These are phyloP conservation scores for Sebastes nivosus DNA, from an alignment of 2,797 vertebrate species.

Conservation along the genomic window DNA sequence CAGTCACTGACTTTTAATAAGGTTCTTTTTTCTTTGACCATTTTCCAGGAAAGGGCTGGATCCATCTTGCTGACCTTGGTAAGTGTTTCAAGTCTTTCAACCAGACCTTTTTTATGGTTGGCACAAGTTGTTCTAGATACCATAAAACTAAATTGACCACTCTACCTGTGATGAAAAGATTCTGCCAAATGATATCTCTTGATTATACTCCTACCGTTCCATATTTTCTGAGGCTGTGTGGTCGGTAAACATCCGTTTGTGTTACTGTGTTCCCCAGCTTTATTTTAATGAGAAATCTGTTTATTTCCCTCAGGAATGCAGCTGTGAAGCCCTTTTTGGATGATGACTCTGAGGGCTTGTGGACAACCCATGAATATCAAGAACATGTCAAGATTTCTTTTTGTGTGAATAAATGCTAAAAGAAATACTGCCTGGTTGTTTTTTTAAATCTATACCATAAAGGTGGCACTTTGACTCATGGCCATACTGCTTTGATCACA, in stretches of 20 bases:
- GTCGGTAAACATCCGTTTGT: fast-evolving
- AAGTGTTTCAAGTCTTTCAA: not conserved
- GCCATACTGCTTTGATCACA: not conserved
- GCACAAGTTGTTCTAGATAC: not conserved
- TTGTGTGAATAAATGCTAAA: not conserved
- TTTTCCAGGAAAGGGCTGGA: not conserved
- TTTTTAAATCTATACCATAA: not conserved
- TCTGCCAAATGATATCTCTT: constrained; percentile 83
- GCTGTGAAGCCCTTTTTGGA: not conserved
- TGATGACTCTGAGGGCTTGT: not conserved
- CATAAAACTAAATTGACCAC: not conserved
- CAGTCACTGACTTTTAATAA: constrained; percentile 8
- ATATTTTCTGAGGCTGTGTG: constrained; percentile 76
- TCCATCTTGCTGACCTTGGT: not conserved
- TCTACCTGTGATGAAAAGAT: constrained; percentile 79
- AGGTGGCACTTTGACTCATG: not conserved
- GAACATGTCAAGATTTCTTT: too few species aligned
- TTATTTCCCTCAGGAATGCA: not conserved
- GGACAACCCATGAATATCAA: not conserved
- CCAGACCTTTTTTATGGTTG: not conserved
- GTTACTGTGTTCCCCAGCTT: fast-evolving
- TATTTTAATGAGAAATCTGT: not conserved
- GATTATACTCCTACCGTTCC: constrained; percentile 86
- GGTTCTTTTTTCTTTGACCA: not conserved
- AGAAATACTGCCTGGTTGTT: not conserved